These are phyloP conservation scores for Ellobium chinense DNA, from an alignment of 2,888 invertebrate species.

Conservation along the genomic window DNA sequence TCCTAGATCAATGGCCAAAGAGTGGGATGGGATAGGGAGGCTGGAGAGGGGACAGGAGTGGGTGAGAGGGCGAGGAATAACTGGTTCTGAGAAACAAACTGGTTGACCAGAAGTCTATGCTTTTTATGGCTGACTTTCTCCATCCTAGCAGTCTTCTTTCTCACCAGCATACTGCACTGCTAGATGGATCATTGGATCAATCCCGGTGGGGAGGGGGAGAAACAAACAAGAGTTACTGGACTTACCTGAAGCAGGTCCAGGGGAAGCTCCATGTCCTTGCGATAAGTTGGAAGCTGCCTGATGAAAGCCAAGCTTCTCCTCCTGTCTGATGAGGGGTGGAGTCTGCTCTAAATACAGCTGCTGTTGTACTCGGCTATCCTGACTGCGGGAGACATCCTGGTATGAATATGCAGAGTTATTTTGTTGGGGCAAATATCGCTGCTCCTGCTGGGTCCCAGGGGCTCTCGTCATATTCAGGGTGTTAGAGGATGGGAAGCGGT, in stretches of 20 bases:
- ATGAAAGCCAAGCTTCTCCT: neutral
- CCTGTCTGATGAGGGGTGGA: neutral
- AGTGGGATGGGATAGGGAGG: too few species aligned
- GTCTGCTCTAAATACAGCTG: neutral
- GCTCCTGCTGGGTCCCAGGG: conserved; percentile 22
- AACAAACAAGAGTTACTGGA: too few species aligned
- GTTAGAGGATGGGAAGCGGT: neutral
- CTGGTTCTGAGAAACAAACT: too few species aligned
- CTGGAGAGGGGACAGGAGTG: too few species aligned
- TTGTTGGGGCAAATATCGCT: neutral
- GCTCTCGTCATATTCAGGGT: neutral
- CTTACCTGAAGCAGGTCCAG: conserved; percentile 12
- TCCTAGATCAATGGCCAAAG: too few species aligned
- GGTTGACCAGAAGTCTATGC: too few species aligned
- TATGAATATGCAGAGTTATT: conserved; percentile 1
- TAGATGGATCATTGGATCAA: too few species aligned
- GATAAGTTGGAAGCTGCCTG: conserved; percentile 17
- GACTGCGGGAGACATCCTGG: neutral
- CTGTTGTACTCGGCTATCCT: conserved; percentile 8
- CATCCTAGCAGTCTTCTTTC: too few species aligned
- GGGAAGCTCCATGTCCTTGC: conserved; percentile 9
- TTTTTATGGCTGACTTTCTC: too few species aligned
- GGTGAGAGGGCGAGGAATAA: too few species aligned
- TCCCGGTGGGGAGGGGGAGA: too few species aligned
- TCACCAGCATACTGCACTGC: too few species aligned